phyloP scores from a whole-genome alignment of 2,797 vertebrate genomes.

The Acridotheres tristis region DNA sequence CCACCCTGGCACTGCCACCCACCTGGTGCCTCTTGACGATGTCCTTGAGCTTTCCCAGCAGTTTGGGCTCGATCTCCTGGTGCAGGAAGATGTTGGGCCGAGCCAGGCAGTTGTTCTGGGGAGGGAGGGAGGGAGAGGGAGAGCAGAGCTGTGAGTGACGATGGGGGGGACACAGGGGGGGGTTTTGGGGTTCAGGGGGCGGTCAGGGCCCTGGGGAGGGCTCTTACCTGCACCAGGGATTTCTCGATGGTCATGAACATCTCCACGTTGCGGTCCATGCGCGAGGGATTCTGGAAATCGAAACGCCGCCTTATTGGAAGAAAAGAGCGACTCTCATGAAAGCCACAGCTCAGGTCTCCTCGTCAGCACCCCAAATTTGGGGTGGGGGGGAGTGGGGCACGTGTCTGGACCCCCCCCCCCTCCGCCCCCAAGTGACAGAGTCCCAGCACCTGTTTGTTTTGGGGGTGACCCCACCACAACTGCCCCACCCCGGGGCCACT shows the following conservation, averaged over 20 bases:
- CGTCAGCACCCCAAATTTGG: neutral
- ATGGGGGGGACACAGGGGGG: no score
- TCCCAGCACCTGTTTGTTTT: neutral
- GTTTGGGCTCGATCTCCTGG: constrained; percentile 85
- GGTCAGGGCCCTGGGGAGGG: no score
- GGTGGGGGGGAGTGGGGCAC: neutral
- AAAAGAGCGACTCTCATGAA: constrained; percentile 66
- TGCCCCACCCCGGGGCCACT: neutral
- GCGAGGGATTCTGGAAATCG: constrained; percentile 98
- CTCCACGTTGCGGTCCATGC: constrained; percentile 87
- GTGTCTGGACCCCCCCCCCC: neutral
- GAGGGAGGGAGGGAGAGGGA: no score
- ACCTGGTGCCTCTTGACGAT: neutral
- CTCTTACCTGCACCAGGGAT: no score
- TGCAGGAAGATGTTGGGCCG: constrained; percentile 51
- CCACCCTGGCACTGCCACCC: neutral
- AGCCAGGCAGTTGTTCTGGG: no score
- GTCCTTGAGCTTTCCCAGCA: neutral
- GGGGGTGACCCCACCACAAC: neutral
- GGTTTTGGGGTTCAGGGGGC: no score
- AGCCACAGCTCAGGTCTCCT: constrained; percentile 28
- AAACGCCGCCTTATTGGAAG: constrained; percentile 91
- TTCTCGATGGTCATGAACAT: constrained; percentile 90
- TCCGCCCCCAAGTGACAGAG: fast-evolving
- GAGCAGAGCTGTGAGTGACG: no score